phyloP scores from a whole-genome alignment of 2,888 invertebrate genomes.

The Prenolepis imparis region DNA sequence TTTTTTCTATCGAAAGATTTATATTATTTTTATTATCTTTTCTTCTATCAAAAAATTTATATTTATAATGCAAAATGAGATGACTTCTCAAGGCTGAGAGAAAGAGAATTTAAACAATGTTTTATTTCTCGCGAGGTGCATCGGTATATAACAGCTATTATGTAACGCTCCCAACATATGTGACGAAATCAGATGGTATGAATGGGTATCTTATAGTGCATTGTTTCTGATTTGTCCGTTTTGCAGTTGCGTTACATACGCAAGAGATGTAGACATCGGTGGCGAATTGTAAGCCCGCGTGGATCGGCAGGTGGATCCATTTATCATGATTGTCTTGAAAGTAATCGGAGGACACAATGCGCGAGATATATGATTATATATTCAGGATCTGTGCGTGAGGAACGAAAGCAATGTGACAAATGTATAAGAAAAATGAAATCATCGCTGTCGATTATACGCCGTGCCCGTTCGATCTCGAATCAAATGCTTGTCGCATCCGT shows the following conservation, averaged over 20 bases:
- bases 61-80: conserved; percentile 1
- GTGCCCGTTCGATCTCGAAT: conserved; percentile 31
- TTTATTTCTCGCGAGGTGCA: conserved; percentile 11
- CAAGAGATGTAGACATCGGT: conserved; percentile 6
- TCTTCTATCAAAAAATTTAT: neutral
- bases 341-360: conserved; percentile 20
- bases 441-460: conserved; percentile 24
- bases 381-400: neutral
- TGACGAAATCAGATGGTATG: conserved; percentile 50
- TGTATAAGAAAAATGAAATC: conserved; percentile 48
- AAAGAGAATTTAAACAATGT: conserved; percentile 15
- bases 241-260: conserved; percentile 30
- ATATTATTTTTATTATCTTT: neutral
- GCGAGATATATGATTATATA: neutral
- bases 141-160: conserved; percentile 7
- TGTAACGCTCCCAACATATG: conserved; percentile 31
- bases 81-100: conserved; percentile 6
- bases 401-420: conserved; percentile 14
- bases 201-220: conserved; percentile 42
- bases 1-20: neutral
- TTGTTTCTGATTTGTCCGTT: conserved; percentile 49
- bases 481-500: conserved; percentile 5
- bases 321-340: conserved; percentile 36
- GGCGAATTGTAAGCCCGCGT: neutral
- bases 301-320: conserved; percentile 26